Base-by-base conservation (phyloP, 2,113 vertebrate species). In the Pantherophis guttatus region DNA sequence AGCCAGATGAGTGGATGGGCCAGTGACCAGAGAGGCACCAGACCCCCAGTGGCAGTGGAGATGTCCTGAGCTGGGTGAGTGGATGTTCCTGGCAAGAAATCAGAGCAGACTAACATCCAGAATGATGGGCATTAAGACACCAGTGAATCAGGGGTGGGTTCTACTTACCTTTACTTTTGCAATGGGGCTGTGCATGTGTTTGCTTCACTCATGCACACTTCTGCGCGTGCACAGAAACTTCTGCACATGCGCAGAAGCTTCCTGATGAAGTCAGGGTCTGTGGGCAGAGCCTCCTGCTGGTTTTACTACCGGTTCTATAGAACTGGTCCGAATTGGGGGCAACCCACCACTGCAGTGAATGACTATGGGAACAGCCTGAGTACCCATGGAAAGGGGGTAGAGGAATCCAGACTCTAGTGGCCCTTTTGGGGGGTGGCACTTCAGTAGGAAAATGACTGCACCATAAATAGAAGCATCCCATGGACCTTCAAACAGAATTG, bases 381-480 rank as follows among this genome's bases (percentile, higher is more conserved):
- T 5, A 65, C 11, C 62, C 26, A 6, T 65, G n/a, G 26, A 65
- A 65, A 65, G 11, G 4, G 26, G 11, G 62, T 65, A 65, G 62
- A 65, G 26, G 62, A 65, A n/a, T 65, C 62, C 8, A 8, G 26
- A n/a, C 4, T 12, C 11, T 65, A 65, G 11, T 12, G 26, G 1
- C 4, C 62, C 62, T 65, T 65, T n/a, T n/a, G 62, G 26, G 26
- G 26, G 26, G 26, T 65, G 26, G 1, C 26, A 5, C 3, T 65
- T 65, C 62, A 65, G 4, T 6, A 29, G 87, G 29, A 92, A 91
- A 94, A 94, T 3, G 33, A n/a, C 54, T 57, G 17, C 89, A 57
- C 21, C 70, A 26, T 5, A 1, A 1, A 1, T 15, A 44, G n/a
- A 92, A 93, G 15, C 62, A n/a, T 29, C 39, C n/a, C 11, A 0